Base-by-base conservation (phyloP, 53 echinoderm and acorn worm species). In the Pentamera pediparva region DNA sequence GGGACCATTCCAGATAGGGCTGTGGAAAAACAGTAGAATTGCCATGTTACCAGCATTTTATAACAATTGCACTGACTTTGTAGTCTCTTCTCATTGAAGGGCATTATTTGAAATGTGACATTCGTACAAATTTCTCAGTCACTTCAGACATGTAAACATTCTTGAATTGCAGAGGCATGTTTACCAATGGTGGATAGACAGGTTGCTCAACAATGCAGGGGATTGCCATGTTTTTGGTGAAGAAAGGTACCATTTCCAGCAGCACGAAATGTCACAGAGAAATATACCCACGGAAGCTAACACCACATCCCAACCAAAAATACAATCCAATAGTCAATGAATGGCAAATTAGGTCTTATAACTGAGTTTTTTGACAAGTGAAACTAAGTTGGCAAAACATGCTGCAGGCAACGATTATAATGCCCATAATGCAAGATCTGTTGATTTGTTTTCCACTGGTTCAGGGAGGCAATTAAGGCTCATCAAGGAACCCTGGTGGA, bases 1-100 rank as follows among this genome's bases (percentile, higher is more conserved):
- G 37, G 87, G 84, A 29, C 88, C 92, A 76, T 86, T 75, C 67
- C 75, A 92, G 28, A 86, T 73, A 5, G 85, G 81, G 13, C 92
- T 84, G 51, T 41, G 37, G 17, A 45, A 61, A 40, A 32, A 70
- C 12, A 34, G 18, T 1, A 12, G 2, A 62, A 30, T 25, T 25
- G 1, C 12, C 12, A 45, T n/a, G 0, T 45, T 45, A 0, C 12
- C n/a, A 45, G 47, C n/a, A n/a, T n/a, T n/a, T n/a, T n/a, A n/a
- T n/a, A n/a, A n/a, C n/a, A n/a, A n/a, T 15, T 12, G 47, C 47
- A 1, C 12, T 12, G 47, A 45, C 47, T 45, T 45, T 12, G 12
- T 0, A 45, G 47, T 45, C 1, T n/a, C 47, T 45, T 45, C 13
- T 0, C 12, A n/a, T 15, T 15, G n/a, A n/a, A 12, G 12, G 13